Base-by-base conservation (phyloP, 1,140 invertebrate species). In the Microplitis demolitor region DNA sequence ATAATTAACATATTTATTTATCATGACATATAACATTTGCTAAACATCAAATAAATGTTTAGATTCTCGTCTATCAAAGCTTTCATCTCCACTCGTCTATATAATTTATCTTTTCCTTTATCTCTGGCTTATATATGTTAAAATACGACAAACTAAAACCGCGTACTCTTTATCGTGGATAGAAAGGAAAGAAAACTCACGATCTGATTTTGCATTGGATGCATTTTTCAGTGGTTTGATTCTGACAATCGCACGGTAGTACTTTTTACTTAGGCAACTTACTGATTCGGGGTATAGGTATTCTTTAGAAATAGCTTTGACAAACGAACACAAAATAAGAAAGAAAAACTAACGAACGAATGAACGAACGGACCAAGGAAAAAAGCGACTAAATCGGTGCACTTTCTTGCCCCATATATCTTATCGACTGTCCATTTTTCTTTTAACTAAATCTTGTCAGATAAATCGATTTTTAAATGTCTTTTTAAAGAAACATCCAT, bases 121-220 rank as follows among this genome's bases (percentile, higher is more conserved):
- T 16, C 51, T 24, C 24, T 67, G 35, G 45, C 53, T 24, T 68
- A 34, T 24, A 67, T 14, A 24, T 24, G 66, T 50, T 50, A 50
- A 66, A 67, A 67, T 50, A 14, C 35, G 4, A 37, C 11, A n/a
- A 45, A 5, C 5, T 45, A 45, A 45, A 5, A 45, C 39, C 39
- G n/a, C 77, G 66, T 24, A 24, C 74, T 71, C 71, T 74, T 76
- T 79, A 78, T 79, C 78, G 73, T 50, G 8, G 6, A 34, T 13
- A 24, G 14, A 45, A 45, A 45, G 4, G 39, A 45, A 45, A 14
- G 66, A 54, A 54, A 54, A 54, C 24, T 53, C 58, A 74, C 66
- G 66, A 77, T 73, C 77, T 77, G 74, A 76, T 74, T 79, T 73
- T 37, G 71, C 74, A 67, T 75, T 74, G 63, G 37, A 69, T 73